Conservation (phyloP, 23 tunicate species). For the Halocynthia aurantium region DNA sequence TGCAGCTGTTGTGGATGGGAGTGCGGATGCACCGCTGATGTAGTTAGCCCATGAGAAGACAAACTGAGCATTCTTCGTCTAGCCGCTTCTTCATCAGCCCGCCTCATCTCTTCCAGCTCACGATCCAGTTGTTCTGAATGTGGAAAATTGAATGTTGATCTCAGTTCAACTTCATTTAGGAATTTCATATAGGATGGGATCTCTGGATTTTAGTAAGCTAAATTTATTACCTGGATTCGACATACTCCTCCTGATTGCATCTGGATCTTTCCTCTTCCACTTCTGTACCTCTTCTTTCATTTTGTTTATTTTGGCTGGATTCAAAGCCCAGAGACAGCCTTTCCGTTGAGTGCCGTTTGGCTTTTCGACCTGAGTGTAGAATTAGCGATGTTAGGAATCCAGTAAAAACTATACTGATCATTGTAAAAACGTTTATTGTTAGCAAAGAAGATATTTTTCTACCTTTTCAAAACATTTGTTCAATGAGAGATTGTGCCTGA, state of each 20-base stretch:
- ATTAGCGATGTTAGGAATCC: too few relatives aligned
- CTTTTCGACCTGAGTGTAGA: constrained; percentile 60
- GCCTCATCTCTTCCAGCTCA: constrained; percentile 81
- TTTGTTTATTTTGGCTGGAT: constrained; percentile 75
- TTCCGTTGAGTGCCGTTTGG: constrained; percentile 93
- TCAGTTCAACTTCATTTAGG: too few relatives aligned
- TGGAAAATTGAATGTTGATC: background rate
- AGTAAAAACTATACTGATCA: too few relatives aligned
- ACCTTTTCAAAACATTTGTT: constrained; percentile 99
- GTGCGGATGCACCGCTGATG: constrained; percentile 20
- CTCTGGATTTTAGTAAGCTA: too few relatives aligned
- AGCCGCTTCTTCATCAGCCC: constrained; percentile 88
- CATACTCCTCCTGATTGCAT: constrained; percentile 91
- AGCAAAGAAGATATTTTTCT: background rate
- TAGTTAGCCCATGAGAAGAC: constrained; percentile 61
- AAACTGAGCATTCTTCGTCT: constrained; percentile 74
- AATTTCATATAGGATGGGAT: too few relatives aligned
- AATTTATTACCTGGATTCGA: constrained; percentile 67
- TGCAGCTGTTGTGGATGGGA: constrained; percentile 21
- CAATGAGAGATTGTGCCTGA: constrained; percentile 85
- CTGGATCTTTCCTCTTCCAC: constrained; percentile 98
- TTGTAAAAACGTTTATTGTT: background rate
- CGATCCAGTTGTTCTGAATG: constrained; percentile 83
- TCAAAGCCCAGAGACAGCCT: constrained; percentile 93
- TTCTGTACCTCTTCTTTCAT: constrained; percentile 97